Evolutionary conservation across 2,797 vertebrate species (phyloP), one percentile per base, ranked within the genome.

Genomic region (Lateolabrax maculatus): DNA sequence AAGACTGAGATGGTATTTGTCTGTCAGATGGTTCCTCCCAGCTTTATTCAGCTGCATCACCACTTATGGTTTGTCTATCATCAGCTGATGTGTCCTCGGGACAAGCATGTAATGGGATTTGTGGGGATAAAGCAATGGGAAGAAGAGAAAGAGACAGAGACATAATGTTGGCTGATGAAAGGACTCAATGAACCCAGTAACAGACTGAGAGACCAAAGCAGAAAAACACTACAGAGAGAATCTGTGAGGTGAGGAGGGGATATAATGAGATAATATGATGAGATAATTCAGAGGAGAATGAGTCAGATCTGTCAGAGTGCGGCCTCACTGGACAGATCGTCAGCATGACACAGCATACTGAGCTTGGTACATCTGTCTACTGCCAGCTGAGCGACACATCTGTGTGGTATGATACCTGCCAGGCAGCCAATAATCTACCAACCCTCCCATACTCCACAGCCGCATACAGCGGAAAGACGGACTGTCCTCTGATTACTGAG

Each of bases 281-380:
- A 67, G 65, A 78, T 49, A 39, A 61, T 31, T 43, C 12, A 10
- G 4, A 65, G 46, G 43, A 75, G 34, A 73, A 6, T 18, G 60
- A 78, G 16, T 55, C 12, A 36, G 18, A 25, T 68, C 23, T 41
- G 27, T 15, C n/a, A n/a, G 56, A 55, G 58, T 13, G 41, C 43
- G 29, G 81, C 2, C 29, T 57, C 27, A 48, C 1, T 57, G 62
- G 48, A 65, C 44, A 23, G 27, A 63, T 55, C 27, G 1, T 29
- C 69, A 44, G 71, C 62, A 66, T 84, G 84, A 87, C 84, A 74
- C 70, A 62, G 84, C 81, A 84, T 75, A 80, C 62, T 49, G 60
- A 81, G 75, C 53, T 21, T 3, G 18, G 71, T 25, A 23, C 72
- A 72, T 76, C 81, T 75, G 83, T 31, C 37, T 31, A 0, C 68